Evolutionary conservation across 2,113 vertebrate species (phyloP).

Genomic region (Malurus melanocephalus): DNA sequence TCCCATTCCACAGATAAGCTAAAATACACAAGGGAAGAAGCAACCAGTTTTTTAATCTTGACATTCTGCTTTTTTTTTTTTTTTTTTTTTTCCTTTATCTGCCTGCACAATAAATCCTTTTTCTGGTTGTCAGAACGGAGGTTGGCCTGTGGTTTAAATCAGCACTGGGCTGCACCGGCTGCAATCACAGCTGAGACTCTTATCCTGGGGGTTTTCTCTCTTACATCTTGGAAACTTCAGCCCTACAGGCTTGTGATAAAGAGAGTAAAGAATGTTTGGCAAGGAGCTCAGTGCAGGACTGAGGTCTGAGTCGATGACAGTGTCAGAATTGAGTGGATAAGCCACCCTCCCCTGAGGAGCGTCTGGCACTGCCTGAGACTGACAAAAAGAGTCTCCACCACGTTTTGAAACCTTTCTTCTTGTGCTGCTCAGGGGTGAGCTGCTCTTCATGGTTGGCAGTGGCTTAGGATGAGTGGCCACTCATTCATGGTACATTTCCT

Average conservation of each 20-base stretch:
- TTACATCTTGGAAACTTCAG: neutral
- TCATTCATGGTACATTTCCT: neutral
- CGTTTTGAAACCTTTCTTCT: neutral
- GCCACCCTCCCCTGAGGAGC: neutral
- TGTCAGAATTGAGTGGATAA: neutral
- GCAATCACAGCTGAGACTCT: neutral
- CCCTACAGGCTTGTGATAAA: neutral
- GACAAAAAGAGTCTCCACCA: neutral
- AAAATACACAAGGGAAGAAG: neutral
- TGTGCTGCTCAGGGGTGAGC: neutral
- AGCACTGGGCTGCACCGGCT: neutral
- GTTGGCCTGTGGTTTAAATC: neutral
- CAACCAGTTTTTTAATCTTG: neutral
- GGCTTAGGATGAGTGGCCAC: neutral
- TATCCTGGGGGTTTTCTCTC: neutral
- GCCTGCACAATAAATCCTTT: neutral
- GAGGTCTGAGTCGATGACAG: neutral
- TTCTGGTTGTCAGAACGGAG: neutral
- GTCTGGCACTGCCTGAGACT: neutral
- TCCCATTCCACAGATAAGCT: neutral
- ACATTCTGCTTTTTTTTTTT: neutral
- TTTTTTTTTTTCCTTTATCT: neutral
- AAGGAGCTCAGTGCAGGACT: neutral
- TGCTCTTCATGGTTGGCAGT: neutral
- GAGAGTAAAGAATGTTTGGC: neutral